Evolutionary conservation across 2,888 invertebrate genomes (phyloP).

Genomic region (Onthophagus sagittarius): DNA sequence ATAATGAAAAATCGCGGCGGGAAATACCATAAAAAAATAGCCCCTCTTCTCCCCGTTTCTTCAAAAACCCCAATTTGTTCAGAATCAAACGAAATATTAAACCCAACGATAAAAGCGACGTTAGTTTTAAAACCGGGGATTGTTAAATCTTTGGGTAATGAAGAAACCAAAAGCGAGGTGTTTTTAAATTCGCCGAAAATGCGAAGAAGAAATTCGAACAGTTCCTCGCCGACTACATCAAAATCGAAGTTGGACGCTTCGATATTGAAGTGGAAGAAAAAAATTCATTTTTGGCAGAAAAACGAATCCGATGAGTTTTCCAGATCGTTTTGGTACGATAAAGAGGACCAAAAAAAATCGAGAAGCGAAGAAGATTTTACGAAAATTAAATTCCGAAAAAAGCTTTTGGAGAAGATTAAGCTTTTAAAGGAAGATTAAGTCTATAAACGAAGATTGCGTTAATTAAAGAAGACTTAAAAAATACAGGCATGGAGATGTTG

Average conservation of each 20-base stretch:
- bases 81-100: background rate
- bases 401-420: constrained; percentile 17
- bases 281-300: constrained; percentile 57
- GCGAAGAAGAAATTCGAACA: constrained; percentile 34
- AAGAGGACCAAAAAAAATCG: constrained; percentile 30
- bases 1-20: constrained; percentile 44
- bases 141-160: constrained; percentile 36
- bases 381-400: constrained; percentile 17
- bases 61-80: background rate
- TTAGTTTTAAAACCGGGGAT: constrained; percentile 51
- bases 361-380: constrained; percentile 36
- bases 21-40: constrained; percentile 53
- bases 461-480: constrained; percentile 12
- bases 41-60: constrained; percentile 46
- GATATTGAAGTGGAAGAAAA: constrained; percentile 53
- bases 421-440: constrained; percentile 15
- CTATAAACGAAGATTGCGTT: background rate
- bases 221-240: constrained; percentile 25
- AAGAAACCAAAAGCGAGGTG: constrained; percentile 29
- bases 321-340: constrained; percentile 37
- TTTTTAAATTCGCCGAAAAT: constrained; percentile 41
- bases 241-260: constrained; percentile 26
- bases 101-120: constrained; percentile 49
- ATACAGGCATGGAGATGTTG: constrained; percentile 24
- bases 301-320: constrained; percentile 36